Evolutionary conservation across 2,888 invertebrate genomes (phyloP), one percentile per base, ranked within the genome.

Genomic region (Drosophila antonietae): DNA sequence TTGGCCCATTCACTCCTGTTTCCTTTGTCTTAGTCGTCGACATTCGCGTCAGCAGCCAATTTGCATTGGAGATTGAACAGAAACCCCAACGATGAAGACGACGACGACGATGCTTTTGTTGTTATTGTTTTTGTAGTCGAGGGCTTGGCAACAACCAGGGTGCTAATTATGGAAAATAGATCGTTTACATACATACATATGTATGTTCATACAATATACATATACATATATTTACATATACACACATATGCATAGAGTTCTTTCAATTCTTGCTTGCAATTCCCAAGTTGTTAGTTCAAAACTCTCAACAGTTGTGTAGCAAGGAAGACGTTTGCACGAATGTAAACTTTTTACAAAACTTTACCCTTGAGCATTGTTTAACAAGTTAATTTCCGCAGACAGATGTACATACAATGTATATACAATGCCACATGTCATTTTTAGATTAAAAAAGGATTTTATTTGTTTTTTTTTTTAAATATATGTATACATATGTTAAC

Each of bases 21-120:
- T 58, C 77, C 77, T 76, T 73, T 73, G 77, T 73, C 77, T 63
- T 39, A 41, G 35, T 41, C 39, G 59, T 43, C 58, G 57, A 56
- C 62, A n/a, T 44, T 68, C 57, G 68, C 69, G 73, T 68, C 72
- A 60, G 51, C 72, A 75, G 72, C 43, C 76, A 73, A 76, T 73
- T 73, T 73, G 53, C 71, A 76, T 76, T 76, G 47, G 37, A 46
- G 61, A 61, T 76, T 73, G 77, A 70, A 76, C 62, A 73, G 61
- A 64, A 55, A 72, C 53, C 37, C 55, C 53, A 60, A 31, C 47
- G 62, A 18, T 35, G 39, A 56, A 53, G 37, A 37, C 37, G 44
- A 20, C 31, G 31, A 14, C n/a, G n/a, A 7, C 8, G 15, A 28
- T 41, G 64, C 14, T 33, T 33, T 28, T 43, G 33, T 52, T 41